These are phyloP conservation scores for Pterostichus niger DNA, from an alignment of 2,888 invertebrate genomes.

Conservation along the genomic window DNA sequence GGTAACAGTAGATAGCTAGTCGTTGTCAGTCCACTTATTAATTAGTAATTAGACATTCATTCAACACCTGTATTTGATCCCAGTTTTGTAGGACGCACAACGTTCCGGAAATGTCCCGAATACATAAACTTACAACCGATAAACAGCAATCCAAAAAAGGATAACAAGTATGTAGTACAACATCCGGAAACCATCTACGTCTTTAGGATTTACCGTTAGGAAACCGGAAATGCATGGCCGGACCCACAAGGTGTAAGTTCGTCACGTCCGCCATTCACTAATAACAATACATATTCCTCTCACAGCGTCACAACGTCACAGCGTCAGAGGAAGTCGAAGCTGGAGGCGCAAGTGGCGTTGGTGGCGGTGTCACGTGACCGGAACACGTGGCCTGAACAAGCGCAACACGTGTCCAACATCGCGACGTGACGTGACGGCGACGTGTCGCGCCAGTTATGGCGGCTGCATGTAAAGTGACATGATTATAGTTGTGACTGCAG, in stretches of 20 bases:
- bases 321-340: conserved; percentile 6
- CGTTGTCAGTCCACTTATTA: background rate
- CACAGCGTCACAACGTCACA: background rate
- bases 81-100: conserved; percentile 11
- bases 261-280: conserved; percentile 37
- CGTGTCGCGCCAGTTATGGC: conserved; percentile 26
- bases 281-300: conserved; percentile 51
- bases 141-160: conserved; percentile 27
- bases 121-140: conserved; percentile 45
- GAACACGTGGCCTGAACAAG: conserved; percentile 66
- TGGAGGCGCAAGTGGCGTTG: conserved; percentile 25
- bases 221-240: conserved; percentile 30
- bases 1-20: too few relatives aligned
- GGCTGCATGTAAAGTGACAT: conserved; percentile 64
- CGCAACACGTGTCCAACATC: conserved; percentile 67
- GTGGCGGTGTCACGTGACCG: conserved; percentile 62
- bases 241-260: conserved; percentile 13
- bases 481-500: conserved; percentile 58
- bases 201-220: conserved; percentile 11
- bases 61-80: conserved; percentile 25
- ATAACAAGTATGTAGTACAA: conserved; percentile 39
- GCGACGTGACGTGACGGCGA: conserved; percentile 56
- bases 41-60: conserved; percentile 13
- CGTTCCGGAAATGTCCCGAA: conserved; percentile 39
- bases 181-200: conserved; percentile 27